A percentile compares a stretch with the other conserved stretches of the same genome.
These are phyloP conservation scores for human DNA, from an alignment of 2,113 vertebrate species.

Conservation along the genomic window GRCh38 chr1:60545501-60546000, in stretches of 20 bases:
- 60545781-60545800: neutral
- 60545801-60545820: neutral
- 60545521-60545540: neutral
- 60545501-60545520: neutral
- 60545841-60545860: constrained; percentile 28
- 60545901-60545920: constrained; percentile 34
- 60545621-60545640: neutral
- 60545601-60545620: neutral
- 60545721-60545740: neutral
- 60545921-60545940: constrained; percentile 19
- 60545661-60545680: neutral
- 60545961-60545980: constrained; percentile 9
- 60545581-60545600: neutral
- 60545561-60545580: neutral
- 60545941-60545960: neutral
- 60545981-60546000: neutral
- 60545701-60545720: neutral
- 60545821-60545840: neutral
- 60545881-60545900: neutral
- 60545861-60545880: constrained; percentile 13
- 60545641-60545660: neutral
- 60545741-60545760: neutral
- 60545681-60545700: neutral
- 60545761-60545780: neutral
- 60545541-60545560: neutral